Evolutionary conservation across 2,113 vertebrate species (phyloP).

Genomic region (Pyrgilauda ruficollis): DNA sequence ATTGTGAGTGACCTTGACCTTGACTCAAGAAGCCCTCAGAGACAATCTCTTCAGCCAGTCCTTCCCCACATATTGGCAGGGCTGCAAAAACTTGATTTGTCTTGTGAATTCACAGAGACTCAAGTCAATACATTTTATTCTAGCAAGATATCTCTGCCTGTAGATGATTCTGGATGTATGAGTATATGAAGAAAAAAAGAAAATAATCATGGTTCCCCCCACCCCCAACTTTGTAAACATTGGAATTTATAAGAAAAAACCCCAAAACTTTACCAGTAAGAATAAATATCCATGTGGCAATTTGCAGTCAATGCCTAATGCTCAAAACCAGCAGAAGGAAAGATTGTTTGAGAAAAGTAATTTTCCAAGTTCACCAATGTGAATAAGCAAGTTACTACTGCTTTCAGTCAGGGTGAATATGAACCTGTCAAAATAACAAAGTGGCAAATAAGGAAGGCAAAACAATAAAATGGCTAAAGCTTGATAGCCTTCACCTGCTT

Average conservation of each 20-base stretch:
- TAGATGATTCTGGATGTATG: neutral
- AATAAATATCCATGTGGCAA: conserved; percentile 1
- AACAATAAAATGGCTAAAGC: neutral
- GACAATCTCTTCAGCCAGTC: neutral
- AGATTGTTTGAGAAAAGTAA: conserved; percentile 1
- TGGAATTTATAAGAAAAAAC: neutral
- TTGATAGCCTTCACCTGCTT: neutral
- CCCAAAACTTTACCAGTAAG: neutral
- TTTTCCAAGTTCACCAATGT: conserved; percentile 29
- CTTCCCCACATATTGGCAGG: neutral
- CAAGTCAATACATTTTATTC: neutral
- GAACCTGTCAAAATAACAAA: conserved; percentile 35
- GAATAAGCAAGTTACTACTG: neutral
- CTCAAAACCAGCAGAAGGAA: neutral
- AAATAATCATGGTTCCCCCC: neutral
- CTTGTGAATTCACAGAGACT: neutral
- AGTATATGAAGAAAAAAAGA: neutral
- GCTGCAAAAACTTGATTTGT: neutral
- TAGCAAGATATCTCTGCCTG: neutral
- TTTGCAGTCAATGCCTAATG: neutral
- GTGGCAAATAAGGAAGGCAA: neutral
- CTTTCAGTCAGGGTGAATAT: neutral
- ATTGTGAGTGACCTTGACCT: neutral
- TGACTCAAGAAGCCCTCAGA: neutral
- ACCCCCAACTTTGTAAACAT: neutral